phyloP scores from a whole-genome alignment of 2,113 vertebrate genomes.

The Vombatus ursinus region DNA sequence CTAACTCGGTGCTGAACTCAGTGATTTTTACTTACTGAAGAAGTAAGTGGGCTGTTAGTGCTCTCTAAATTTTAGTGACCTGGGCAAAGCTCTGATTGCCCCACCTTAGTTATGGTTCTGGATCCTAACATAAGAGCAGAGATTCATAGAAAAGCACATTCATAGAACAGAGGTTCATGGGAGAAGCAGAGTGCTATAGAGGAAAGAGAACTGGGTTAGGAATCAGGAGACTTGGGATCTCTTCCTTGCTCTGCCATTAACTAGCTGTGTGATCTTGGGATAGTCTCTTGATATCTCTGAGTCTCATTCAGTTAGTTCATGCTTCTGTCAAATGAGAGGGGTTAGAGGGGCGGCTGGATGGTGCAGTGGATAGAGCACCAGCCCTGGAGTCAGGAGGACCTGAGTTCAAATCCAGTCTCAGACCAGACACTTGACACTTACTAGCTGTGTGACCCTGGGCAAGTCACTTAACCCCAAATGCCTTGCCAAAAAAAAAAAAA shows the following conservation, averaged over 20 bases:
- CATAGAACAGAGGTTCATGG: neutral
- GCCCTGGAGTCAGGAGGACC: too few relatives aligned
- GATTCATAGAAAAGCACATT: neutral
- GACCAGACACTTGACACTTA: too few relatives aligned
- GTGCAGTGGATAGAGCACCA: too few relatives aligned
- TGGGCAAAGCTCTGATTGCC: neutral
- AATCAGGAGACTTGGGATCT: neutral
- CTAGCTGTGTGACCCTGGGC: too few relatives aligned
- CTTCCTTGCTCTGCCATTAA: neutral
- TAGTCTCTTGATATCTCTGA: neutral
- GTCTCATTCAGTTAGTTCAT: neutral
- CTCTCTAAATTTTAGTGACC: neutral
- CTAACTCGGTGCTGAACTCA: neutral
- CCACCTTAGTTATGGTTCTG: neutral
- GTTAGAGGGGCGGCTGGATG: too few relatives aligned
- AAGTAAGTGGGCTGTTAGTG: neutral
- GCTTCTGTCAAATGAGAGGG: neutral
- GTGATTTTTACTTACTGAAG: neutral
- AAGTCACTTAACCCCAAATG: too few relatives aligned
- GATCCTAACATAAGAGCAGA: neutral
- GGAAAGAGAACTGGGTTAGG: neutral
- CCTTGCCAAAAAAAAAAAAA: too few relatives aligned
- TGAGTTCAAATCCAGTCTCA: too few relatives aligned
- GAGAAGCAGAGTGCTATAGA: neutral
- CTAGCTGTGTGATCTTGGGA: neutral